Percentiles rank a stretch among this genome's conserved stretches.
Evolutionary conservation across 2,888 invertebrate genomes (phyloP).

Genomic region (Diploptera punctata): DNA sequence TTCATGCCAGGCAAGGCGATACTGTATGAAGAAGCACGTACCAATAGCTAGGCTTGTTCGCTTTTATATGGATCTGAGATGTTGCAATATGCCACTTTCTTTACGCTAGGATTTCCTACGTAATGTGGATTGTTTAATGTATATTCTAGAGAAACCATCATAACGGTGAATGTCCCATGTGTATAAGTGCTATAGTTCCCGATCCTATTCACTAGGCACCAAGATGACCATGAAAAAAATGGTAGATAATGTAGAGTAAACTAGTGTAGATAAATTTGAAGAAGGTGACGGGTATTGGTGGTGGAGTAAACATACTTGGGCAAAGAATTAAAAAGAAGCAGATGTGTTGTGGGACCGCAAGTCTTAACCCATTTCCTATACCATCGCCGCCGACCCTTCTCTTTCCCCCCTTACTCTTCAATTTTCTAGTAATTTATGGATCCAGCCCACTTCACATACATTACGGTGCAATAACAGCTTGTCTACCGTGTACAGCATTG

Average conservation of each 20-base stretch:
- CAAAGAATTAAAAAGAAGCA: neutral
- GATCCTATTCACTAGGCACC: too few species aligned
- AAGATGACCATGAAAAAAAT: too few species aligned
- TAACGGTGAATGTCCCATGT: too few species aligned
- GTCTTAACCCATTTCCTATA: conserved; percentile 19
- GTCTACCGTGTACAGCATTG: conserved; percentile 19
- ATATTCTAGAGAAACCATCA: too few species aligned
- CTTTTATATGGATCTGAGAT: too few species aligned
- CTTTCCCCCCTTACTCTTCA: conserved; percentile 4
- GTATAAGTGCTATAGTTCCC: too few species aligned
- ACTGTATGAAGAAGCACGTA: too few species aligned
- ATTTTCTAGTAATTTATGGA: conserved; percentile 29
- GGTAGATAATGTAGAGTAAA: neutral
- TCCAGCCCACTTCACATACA: conserved; percentile 28
- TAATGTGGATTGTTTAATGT: too few species aligned
- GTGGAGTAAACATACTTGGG: neutral
- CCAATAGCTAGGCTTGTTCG: too few species aligned
- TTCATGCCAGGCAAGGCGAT: too few species aligned
- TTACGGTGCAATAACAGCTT: conserved; percentile 28
- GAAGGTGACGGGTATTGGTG: neutral
- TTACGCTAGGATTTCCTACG: too few species aligned
- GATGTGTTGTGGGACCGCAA: neutral
- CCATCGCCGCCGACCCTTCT: neutral
- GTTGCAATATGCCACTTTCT: too few species aligned
- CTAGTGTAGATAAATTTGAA: neutral